phyloP scores from a whole-genome alignment of 2,113 vertebrate genomes.

The Coreoperca whiteheadi region DNA sequence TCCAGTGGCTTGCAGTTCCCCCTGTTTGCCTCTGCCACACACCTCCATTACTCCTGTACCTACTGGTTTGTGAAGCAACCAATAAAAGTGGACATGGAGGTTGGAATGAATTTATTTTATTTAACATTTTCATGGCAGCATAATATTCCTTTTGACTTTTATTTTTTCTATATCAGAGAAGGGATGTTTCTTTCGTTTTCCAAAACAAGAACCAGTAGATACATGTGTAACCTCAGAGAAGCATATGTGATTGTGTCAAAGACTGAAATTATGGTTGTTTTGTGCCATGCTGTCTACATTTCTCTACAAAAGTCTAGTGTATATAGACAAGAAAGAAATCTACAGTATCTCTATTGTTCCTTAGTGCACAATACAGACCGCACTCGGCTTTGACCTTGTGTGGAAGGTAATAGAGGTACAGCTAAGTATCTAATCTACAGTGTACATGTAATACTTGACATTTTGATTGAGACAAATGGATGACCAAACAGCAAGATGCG shows the following conservation, averaged over 20 bases:
- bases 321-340: background rate
- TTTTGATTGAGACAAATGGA: constrained; percentile 58
- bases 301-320: background rate
- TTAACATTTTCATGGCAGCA: constrained; percentile 1
- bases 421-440: constrained; percentile 42
- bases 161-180: constrained; percentile 22
- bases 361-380: background rate
- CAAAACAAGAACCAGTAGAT: constrained; percentile 81
- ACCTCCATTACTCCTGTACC: constrained; percentile 76
- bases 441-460: constrained; percentile 14
- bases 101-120: constrained; percentile 55
- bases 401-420: constrained; percentile 21
- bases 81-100: constrained; percentile 79
- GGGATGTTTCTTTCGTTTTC: constrained; percentile 38
- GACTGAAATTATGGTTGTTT: constrained; percentile 25
- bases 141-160: constrained; percentile 25
- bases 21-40: constrained; percentile 10
- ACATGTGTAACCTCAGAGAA: constrained; percentile 72
- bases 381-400: constrained; percentile 36
- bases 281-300: background rate
- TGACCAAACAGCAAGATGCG: constrained; percentile 11
- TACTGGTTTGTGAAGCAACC: constrained; percentile 85
- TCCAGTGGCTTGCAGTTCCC: constrained; percentile 17
- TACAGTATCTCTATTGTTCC: background rate
- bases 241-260: constrained; percentile 27